A percentile compares a stretch with the other conserved stretches of the same genome.
Evolutionary conservation across 2,797 vertebrate species (phyloP).

Genomic region (Rhinophrynus dorsalis): DNA sequence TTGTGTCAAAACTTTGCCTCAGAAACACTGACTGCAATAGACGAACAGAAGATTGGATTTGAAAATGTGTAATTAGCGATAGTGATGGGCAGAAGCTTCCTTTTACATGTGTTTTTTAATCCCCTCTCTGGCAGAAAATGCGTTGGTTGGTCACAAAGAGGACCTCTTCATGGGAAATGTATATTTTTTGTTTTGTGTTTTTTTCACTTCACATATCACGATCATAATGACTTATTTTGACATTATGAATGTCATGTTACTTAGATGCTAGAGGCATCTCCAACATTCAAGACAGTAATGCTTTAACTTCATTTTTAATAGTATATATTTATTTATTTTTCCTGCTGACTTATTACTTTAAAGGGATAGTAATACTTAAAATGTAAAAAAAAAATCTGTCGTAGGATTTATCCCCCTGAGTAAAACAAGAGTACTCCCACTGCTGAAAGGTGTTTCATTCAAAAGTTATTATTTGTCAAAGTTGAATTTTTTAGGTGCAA

Average conservation of each 20-base stretch:
- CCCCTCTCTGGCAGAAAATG: background rate
- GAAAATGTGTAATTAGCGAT: constrained; percentile 63
- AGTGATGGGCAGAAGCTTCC: constrained; percentile 61
- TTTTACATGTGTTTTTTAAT: constrained; percentile 45
- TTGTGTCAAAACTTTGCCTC: constrained; percentile 68
- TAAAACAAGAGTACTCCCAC: too few species aligned
- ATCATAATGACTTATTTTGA: background rate
- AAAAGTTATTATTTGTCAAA: too few species aligned
- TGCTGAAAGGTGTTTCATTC: too few species aligned
- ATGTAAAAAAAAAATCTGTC: too few species aligned
- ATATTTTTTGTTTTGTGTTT: background rate
- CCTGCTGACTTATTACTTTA: too few species aligned
- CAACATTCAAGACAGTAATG: too few species aligned
- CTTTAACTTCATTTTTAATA: too few species aligned
- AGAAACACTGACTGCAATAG: constrained; percentile 59
- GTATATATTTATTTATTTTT: too few species aligned
- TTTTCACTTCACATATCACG: constrained; percentile 23
- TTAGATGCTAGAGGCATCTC: too few species aligned
- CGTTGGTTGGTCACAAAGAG: background rate
- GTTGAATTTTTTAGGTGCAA: too few species aligned
- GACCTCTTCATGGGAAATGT: background rate
- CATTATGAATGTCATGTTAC: background rate
- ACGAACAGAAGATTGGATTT: constrained; percentile 57
- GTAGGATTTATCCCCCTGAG: too few species aligned
- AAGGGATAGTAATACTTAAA: too few species aligned